phyloP scores from a whole-genome alignment of 2,113 vertebrate genomes.

The Lophura nycthemera region DNA sequence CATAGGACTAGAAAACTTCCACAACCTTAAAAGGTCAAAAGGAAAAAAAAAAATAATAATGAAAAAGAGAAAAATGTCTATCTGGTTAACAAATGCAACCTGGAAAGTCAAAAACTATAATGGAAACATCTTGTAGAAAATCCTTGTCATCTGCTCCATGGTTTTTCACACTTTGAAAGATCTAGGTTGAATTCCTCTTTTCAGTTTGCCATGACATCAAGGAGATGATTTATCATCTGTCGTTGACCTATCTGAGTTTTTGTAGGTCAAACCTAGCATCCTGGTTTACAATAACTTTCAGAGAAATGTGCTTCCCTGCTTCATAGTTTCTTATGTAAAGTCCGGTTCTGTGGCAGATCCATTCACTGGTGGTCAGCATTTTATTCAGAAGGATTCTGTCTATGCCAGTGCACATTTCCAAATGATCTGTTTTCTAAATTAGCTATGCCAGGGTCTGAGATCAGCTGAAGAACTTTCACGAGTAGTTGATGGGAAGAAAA shows the following conservation, averaged over 20 bases:
- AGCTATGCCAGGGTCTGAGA: not conserved
- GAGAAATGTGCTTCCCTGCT: not conserved
- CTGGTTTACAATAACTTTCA: not conserved
- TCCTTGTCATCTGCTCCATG: not conserved
- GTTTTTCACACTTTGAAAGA: not conserved
- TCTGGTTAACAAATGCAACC: not conserved
- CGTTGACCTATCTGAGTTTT: not conserved
- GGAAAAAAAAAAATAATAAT: not conserved
- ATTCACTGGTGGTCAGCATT: not conserved
- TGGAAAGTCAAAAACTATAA: not conserved
- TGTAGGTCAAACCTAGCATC: not conserved
- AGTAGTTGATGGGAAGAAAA: not conserved
- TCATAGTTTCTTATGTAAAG: not conserved
- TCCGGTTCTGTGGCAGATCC: not conserved
- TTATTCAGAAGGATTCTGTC: not conserved
- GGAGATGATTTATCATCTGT: slow-evolving; percentile 3
- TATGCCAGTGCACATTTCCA: not conserved
- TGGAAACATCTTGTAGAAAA: not conserved
- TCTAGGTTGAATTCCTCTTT: not conserved
- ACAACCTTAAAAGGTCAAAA: not conserved
- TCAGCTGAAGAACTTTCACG: not conserved
- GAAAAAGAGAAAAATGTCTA: not conserved
- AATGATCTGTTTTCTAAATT: not conserved
- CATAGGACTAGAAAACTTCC: not conserved
- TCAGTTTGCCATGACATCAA: not conserved